Percentiles rank a stretch among this genome's conserved stretches.
phyloP scores from a whole-genome alignment of 2,888 invertebrate species.

The Linyphia triangularis region DNA sequence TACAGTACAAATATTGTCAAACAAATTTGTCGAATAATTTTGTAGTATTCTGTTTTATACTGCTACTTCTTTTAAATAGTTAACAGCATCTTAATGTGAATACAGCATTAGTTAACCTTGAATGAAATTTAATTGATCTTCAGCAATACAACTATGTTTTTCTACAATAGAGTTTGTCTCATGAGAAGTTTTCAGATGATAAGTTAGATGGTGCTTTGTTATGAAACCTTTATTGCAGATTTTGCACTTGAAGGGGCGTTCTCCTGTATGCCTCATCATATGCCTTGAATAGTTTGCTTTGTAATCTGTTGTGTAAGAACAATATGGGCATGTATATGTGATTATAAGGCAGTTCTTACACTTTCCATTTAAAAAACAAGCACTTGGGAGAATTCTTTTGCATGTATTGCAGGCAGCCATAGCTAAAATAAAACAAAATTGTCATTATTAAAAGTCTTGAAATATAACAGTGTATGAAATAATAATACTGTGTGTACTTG shows the following conservation, averaged over 20 bases:
- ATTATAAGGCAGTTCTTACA: background rate
- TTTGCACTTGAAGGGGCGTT: constrained; percentile 34
- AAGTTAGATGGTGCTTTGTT: constrained; percentile 48
- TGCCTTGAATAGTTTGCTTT: constrained; percentile 52
- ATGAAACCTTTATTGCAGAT: constrained; percentile 52
- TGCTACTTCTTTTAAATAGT: too few species aligned
- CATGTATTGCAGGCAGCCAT: background rate
- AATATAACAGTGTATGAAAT: too few species aligned
- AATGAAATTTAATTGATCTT: background rate
- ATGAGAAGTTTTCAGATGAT: constrained; percentile 41
- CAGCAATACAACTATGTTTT: background rate
- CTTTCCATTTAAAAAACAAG: background rate
- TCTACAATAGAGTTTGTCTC: background rate
- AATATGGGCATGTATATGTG: constrained; percentile 15
- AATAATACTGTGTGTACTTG: too few species aligned
- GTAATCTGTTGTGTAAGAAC: constrained; percentile 23
- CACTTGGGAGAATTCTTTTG: background rate
- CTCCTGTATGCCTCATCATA: constrained; percentile 66
- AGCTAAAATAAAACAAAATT: constrained; percentile 17
- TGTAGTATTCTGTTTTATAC: background rate
- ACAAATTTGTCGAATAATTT: background rate
- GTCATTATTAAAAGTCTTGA: too few species aligned
- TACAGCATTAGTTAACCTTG: too few species aligned
- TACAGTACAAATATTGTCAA: background rate
- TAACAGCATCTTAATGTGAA: too few species aligned